Evolutionary conservation across 2,797 vertebrate species (phyloP), one percentile per base, ranked within the genome.

Genomic region (Hirundo rustica): DNA sequence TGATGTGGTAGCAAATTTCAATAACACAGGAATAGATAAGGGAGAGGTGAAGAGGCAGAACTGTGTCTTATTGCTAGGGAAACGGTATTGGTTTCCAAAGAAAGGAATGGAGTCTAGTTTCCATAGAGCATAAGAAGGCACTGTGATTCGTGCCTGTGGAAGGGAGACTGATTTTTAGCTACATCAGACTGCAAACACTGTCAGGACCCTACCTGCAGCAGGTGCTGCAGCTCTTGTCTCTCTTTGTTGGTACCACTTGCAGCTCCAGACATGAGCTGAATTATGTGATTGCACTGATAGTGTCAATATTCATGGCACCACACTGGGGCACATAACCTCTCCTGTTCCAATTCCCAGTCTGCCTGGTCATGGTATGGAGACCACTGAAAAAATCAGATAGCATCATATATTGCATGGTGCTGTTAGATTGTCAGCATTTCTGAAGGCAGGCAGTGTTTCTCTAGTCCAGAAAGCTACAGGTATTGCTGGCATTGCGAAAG

Each of bases 101-200:
- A 58, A 70, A 82, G 13, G 5, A 44, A 74, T 2, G 4, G 8
- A 65, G 14, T 13, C 11, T 71, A 29, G 30, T 57, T 90, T 61
- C 0, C 0, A 13, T 0, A 42, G 32, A 38, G 19, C 16, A 5
- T 36, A 26, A 60, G 36, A 70, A 84, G 34, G 14, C 7, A 5
- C 36, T 45, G 26, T 61, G 17, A 42, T 61, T 81, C 36, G 27
- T 14, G 26, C 6, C 16, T 4, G 6, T 48, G 18, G 14, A 57
- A 29, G 9, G 2, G 26, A 55, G 47, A 9, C 12, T 75, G 19
- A 23, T 50, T 61, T 78, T 84, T 34, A 61, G 23, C 19, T 26
- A 26, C 19, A 13, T 13, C 21, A 45, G 50, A 5, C 26, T 72
- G 19, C 32, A 58, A 42, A 50, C 27, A 3, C 8, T 10, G n/a